Conservation (phyloP, 2,888 invertebrate species). For the Callyntrura sp. region DNA sequence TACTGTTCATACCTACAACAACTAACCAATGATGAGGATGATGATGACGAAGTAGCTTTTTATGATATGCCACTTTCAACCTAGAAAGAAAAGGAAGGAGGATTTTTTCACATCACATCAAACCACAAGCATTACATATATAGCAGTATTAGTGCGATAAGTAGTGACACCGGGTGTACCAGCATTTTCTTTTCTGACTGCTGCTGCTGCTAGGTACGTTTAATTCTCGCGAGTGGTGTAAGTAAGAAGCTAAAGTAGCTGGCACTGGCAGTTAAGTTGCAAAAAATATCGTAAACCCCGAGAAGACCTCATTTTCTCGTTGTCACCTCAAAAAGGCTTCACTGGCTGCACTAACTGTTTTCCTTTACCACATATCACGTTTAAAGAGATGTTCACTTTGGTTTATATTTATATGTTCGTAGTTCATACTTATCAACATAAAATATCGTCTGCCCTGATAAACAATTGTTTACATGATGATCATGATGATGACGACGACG, state of each 20-base stretch:
- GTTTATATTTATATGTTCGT: background rate
- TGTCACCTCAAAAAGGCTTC: conserved; percentile 54
- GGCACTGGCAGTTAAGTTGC: background rate
- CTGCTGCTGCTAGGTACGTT: background rate
- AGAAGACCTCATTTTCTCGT: conserved; percentile 61
- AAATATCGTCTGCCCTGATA: conserved; percentile 25
- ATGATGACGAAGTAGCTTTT: conserved; percentile 28
- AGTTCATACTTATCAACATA: conserved; percentile 30
- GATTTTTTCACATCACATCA: conserved; percentile 53
- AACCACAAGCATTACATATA: conserved; percentile 39
- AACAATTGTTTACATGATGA: conserved; percentile 43
- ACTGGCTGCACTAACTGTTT: conserved; percentile 17
- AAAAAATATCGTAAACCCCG: conserved; percentile 22
- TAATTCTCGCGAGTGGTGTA: background rate
- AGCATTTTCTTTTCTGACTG: background rate
- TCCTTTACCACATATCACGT: conserved; percentile 44
- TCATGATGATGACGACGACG: too few relatives aligned
- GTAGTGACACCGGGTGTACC: conserved; percentile 34
- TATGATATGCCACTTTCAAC: conserved; percentile 50
- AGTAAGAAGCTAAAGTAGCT: conserved; percentile 48
- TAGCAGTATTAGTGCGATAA: background rate
- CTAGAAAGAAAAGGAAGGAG: conserved; percentile 64
- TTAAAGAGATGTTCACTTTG: conserved; percentile 25
- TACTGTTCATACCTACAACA: background rate
- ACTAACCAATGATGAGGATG: background rate